Evolutionary conservation across 2,888 invertebrate genomes (phyloP).

Genomic region (Itoplectis maculator): DNA sequence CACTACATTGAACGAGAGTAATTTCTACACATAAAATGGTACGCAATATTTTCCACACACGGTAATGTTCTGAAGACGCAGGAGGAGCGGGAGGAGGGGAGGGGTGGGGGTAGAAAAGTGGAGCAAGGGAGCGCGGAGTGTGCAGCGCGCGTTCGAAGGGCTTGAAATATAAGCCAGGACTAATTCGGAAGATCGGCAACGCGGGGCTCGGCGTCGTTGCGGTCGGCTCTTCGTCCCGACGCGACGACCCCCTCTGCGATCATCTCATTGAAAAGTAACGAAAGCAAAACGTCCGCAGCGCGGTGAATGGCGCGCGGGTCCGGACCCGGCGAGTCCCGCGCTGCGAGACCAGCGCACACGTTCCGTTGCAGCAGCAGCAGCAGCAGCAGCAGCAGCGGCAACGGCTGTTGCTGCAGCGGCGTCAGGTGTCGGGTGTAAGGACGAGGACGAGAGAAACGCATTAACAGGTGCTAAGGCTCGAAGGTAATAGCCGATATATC

Average conservation of each 20-base stretch:
- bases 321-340: slow-evolving; percentile 39
- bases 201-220: slow-evolving; percentile 51
- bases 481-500: slow-evolving; percentile 81
- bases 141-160: slow-evolving; percentile 60
- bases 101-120: slow-evolving; percentile 14
- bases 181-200: slow-evolving; percentile 68
- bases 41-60: too few species aligned
- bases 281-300: slow-evolving; percentile 73
- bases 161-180: slow-evolving; percentile 72
- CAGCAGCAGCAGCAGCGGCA: too few species aligned
- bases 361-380: slow-evolving; percentile 27
- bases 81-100: background rate
- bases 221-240: slow-evolving; percentile 42
- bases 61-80: too few species aligned
- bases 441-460: slow-evolving; percentile 77
- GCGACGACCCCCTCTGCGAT: slow-evolving; percentile 73
- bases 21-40: too few species aligned
- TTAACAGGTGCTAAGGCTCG: slow-evolving; percentile 80
- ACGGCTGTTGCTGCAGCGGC: too few species aligned
- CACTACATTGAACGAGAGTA: too few species aligned
- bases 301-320: slow-evolving; percentile 40
- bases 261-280: slow-evolving; percentile 76
- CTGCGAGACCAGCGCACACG: slow-evolving; percentile 47
- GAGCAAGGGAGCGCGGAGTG: slow-evolving; percentile 29
- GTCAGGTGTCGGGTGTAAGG: slow-evolving; percentile 77